Base-by-base conservation (phyloP, 2,888 invertebrate genomes). In the Drosophila leonis region DNA sequence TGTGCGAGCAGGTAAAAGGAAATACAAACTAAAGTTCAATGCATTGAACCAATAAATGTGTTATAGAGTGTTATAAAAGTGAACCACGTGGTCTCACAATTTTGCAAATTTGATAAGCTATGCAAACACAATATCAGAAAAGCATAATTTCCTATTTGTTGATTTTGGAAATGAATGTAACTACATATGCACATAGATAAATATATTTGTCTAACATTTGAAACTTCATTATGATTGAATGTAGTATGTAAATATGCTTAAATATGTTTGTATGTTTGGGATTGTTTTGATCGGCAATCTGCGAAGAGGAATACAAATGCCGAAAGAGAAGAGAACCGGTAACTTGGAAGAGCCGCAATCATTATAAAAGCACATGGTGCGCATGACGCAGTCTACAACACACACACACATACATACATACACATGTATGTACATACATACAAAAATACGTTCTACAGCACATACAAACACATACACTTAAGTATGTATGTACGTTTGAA, bases 341-440 rank as follows among this genome's bases (percentile, higher is more conserved):
- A 54, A 52, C 37, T 56, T 18, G 7, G 20, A 64, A 76, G 65
- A 62, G 69, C 4, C 24, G n/a, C n/a, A 63, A 51, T 44, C 18
- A 42, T 24, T 24, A 57, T 33, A 65, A 65, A 83, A 91, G 90
- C 92, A 91, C 92, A 92, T 92, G 92, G 91, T 86, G 90, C 91
- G 90, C 91, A 91, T 88, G 92, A 84, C 90, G 49, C 31, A 63
- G 20, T 56, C 24, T 44, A 42, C 35, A 37, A 35, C n/a, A 35
- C n/a, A 49, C 35, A 41, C 42, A 24, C 49, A 29, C 15, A 24
- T 12, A 20, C 29, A 8, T 31, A 31, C 29, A 24, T 24, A 24
- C 4, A 4, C 4, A 24, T 24, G 24, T 41, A 54, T 15, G 8
- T 51, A 52, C 5, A 42, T n/a, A 41, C 9, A 27, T 29, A 13